These are phyloP conservation scores for Ageneiosus marmoratus DNA, from an alignment of 2,113 vertebrate species.

Conservation along the genomic window DNA sequence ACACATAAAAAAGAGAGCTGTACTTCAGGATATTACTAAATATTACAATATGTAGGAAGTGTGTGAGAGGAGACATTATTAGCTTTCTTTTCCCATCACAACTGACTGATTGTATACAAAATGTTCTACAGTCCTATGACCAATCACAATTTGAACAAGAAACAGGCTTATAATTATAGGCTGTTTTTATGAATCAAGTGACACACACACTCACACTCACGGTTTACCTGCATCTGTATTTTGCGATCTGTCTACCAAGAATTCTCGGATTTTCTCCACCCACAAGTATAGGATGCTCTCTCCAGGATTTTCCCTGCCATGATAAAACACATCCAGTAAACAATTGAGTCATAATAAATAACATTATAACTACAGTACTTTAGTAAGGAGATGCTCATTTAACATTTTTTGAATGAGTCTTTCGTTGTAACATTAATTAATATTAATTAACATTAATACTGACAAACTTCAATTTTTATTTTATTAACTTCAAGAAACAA, in stretches of 20 bases:
- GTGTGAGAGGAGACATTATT: background rate
- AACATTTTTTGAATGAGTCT: background rate
- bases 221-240: slow-evolving; percentile 81
- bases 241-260: slow-evolving; percentile 83
- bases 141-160: background rate
- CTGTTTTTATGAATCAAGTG: background rate
- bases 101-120: background rate
- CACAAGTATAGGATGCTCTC: slow-evolving; percentile 94
- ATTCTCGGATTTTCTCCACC: slow-evolving; percentile 92
- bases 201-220: slow-evolving; percentile 39
- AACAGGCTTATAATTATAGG: background rate
- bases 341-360: background rate
- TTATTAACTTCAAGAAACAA: background rate
- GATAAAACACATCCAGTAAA: slow-evolving; percentile 21
- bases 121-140: background rate
- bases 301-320: slow-evolving; percentile 84
- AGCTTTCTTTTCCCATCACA: background rate
- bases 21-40: background rate
- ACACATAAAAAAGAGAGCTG: background rate
- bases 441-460: background rate
- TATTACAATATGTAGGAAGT: background rate
- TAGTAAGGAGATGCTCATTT: background rate
- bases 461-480: background rate
- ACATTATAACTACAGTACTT: background rate
- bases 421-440: background rate